Evolutionary conservation across 2,797 vertebrate genomes (phyloP).

Genomic region (Gila robusta): DNA sequence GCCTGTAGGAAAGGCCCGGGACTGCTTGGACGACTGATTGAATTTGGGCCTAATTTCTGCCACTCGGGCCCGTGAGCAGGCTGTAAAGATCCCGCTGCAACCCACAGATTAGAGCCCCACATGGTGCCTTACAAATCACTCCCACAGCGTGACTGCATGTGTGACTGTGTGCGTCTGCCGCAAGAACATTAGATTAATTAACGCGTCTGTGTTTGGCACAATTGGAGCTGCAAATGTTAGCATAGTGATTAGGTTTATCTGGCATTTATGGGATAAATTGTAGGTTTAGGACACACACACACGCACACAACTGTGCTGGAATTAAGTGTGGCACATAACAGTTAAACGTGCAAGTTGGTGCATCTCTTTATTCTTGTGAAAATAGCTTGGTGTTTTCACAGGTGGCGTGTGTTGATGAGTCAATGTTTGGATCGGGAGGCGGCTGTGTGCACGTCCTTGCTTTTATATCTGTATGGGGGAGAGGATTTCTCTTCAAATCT

Average conservation of each 20-base stretch:
- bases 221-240: conserved; percentile 53
- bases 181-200: conserved; percentile 54
- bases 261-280: conserved; percentile 47
- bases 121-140: conserved; percentile 49
- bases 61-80: conserved; percentile 36
- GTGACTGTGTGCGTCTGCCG: conserved; percentile 48
- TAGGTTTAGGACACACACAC: conserved; percentile 16
- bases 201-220: conserved; percentile 53
- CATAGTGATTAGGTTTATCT: conserved; percentile 49
- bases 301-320: conserved; percentile 1
- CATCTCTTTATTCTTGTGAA: conserved; percentile 35
- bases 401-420: conserved; percentile 47
- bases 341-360: conserved; percentile 1
- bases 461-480: conserved; percentile 40
- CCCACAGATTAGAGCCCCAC: conserved; percentile 57
- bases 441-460: conserved; percentile 29
- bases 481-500: conserved; percentile 44
- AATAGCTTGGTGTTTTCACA: conserved; percentile 43
- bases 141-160: conserved; percentile 36
- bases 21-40: conserved; percentile 45
- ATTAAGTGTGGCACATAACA: conserved; percentile 15
- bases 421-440: conserved; percentile 39
- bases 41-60: conserved; percentile 55
- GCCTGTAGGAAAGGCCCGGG: conserved; percentile 35
- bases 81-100: conserved; percentile 52